Conservation (phyloP, 2,797 vertebrate genomes). For the Pseudopleuronectes americanus region DNA sequence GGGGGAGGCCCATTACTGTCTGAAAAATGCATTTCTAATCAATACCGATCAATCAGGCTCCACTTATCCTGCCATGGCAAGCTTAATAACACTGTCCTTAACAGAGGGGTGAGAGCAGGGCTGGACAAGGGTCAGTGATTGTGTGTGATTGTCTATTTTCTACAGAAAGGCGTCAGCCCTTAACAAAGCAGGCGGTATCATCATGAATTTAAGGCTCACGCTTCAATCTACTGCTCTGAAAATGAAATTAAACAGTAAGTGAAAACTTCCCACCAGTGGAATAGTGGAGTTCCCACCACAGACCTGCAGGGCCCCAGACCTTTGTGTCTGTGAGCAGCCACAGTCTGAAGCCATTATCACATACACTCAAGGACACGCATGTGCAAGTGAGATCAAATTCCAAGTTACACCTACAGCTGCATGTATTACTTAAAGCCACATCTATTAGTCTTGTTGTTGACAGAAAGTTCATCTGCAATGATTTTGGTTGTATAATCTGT, state of each 20-base stretch:
- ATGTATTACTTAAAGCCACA: not conserved
- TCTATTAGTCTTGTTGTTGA: not conserved
- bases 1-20: conserved; percentile 68
- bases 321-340: conserved; percentile 1
- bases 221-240: conserved; percentile 37
- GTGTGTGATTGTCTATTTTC: conserved; percentile 41
- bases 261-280: conserved; percentile 49
- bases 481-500: not conserved
- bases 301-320: not conserved
- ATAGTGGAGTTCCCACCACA: conserved; percentile 4
- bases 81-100: conserved; percentile 55
- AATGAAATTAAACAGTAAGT: conserved; percentile 59
- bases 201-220: conserved; percentile 51
- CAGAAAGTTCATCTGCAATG: not conserved
- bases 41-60: conserved; percentile 79
- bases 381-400: not conserved
- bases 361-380: not conserved
- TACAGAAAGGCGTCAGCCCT: conserved; percentile 15
- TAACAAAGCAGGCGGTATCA: conserved; percentile 44
- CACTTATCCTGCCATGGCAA: conserved; percentile 63
- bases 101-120: conserved; percentile 10
- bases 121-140: conserved; percentile 45
- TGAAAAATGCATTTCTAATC: conserved; percentile 75
- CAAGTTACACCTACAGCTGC: not conserved
- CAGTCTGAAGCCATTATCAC: not conserved